These are phyloP conservation scores for Cervus canadensis DNA, from an alignment of 2,113 vertebrate genomes.

Conservation along the genomic window DNA sequence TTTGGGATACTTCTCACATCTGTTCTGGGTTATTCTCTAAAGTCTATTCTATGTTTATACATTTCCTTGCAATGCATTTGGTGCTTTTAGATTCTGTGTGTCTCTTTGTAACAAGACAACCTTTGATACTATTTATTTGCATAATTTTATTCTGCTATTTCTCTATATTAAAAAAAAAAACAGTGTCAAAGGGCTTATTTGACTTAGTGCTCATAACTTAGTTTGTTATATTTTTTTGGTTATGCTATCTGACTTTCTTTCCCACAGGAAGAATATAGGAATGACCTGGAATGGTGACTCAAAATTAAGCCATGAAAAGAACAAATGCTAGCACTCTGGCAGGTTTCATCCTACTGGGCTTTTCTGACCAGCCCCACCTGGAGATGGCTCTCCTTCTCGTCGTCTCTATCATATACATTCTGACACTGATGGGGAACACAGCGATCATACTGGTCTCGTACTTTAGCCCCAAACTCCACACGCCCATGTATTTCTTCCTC, in stretches of 20 bases:
- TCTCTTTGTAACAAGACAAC: too few species aligned
- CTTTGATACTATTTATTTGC: too few species aligned
- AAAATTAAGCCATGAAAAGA: background rate
- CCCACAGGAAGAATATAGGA: background rate
- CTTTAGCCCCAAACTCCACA: conserved; percentile 16
- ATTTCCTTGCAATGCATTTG: too few species aligned
- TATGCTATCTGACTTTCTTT: background rate
- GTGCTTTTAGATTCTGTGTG: too few species aligned
- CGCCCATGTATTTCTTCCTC: conserved; percentile 39
- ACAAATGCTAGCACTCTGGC: background rate
- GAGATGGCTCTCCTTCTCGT: background rate
- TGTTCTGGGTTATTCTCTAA: too few species aligned
- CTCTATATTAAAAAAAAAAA: too few species aligned
- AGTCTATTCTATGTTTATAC: too few species aligned
- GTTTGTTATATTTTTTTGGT: fast-evolving
- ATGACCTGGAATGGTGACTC: fast-evolving
- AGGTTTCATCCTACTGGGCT: background rate
- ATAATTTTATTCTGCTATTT: too few species aligned
- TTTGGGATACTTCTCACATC: too few species aligned
- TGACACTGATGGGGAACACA: background rate
- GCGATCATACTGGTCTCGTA: background rate
- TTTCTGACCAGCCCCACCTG: background rate
- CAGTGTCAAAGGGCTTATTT: too few species aligned
- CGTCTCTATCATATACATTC: background rate
- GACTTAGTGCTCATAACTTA: background rate